Base-by-base conservation (phyloP, 2,797 vertebrate species). In the Chaenodraco wilsoni region DNA sequence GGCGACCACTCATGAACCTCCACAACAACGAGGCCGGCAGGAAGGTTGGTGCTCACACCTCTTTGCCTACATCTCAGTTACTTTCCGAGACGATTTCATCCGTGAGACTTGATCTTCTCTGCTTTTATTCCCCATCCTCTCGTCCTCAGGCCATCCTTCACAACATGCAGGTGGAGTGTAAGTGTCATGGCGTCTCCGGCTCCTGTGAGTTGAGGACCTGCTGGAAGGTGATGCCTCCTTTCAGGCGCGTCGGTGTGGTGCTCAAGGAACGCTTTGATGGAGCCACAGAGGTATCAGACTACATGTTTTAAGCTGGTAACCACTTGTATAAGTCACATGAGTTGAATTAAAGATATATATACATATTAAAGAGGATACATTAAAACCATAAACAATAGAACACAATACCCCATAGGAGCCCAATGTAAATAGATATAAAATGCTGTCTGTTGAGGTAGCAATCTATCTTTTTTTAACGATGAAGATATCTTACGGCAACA, bases 151-250 rank as follows among this genome's bases (percentile, higher is more conserved):
- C 94, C 46, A 95, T 96, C 54, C 91, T 95, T 57, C 92, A 95
- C 72, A 95, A 94, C 91, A 94, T 93, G 94, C 95, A 95, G 84
- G 89, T 95, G 67, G 93, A 95, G 83, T 94, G 94, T 69, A 93
- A 95, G 86, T 96, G 94, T 81, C 95, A 94, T 0, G 94, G 95
- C 0, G 90, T 96, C 66, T 96, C 86, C 0, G 95, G 94, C 41
- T 96, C 95, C 74, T 95, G 95, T 4, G 88, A 96, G 87, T 71
- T 95, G 68, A 83, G 78, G 81, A 94, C 92, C 0, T 95, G 95
- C 79, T 96, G 96, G 94, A 96, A 95, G 80, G 95, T 93, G 72
- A 94, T 95, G 93, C 95, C 95, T 52, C 93, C 95, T 0, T 95
- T 96, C 85, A 72, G 84, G 56, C 88, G 92, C 1, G 91, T 95